These are phyloP conservation scores for Amblyraja radiata DNA, from an alignment of 2,797 vertebrate genomes.

Conservation along the genomic window DNA sequence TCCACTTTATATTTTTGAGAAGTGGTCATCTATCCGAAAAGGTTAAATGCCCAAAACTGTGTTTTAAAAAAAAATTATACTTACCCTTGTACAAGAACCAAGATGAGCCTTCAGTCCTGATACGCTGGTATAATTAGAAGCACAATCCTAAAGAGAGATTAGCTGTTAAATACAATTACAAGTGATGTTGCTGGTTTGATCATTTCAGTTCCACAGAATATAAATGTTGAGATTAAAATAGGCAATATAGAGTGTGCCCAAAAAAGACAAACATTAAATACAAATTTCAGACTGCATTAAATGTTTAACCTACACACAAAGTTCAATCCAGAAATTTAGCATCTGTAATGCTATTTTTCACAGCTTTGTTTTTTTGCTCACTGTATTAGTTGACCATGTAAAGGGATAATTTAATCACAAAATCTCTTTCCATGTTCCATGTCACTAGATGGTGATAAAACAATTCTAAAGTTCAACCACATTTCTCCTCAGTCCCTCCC, in stretches of 20 bases:
- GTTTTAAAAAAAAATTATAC: slow-evolving; percentile 44
- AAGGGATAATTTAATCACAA: background rate
- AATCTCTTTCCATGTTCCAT: background rate
- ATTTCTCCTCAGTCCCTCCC: background rate
- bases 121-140: slow-evolving; percentile 78
- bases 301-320: background rate
- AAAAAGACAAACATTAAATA: background rate
- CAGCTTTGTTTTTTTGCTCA: background rate
- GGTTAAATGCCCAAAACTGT: background rate
- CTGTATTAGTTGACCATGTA: no score
- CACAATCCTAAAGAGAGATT: slow-evolving; percentile 54
- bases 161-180: slow-evolving; percentile 3
- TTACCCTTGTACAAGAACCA: slow-evolving; percentile 78
- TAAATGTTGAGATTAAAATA: background rate
- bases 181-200: background rate
- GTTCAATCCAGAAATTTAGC: background rate
- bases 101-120: slow-evolving; percentile 89
- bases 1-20: no score
- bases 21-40: background rate
- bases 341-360: background rate
- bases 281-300: background rate
- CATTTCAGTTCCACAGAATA: background rate
- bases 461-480: background rate
- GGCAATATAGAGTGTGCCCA: background rate
- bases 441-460: background rate